Evolutionary conservation across 2,888 invertebrate species (phyloP).

Genomic region (Ypsolopha sequella): DNA sequence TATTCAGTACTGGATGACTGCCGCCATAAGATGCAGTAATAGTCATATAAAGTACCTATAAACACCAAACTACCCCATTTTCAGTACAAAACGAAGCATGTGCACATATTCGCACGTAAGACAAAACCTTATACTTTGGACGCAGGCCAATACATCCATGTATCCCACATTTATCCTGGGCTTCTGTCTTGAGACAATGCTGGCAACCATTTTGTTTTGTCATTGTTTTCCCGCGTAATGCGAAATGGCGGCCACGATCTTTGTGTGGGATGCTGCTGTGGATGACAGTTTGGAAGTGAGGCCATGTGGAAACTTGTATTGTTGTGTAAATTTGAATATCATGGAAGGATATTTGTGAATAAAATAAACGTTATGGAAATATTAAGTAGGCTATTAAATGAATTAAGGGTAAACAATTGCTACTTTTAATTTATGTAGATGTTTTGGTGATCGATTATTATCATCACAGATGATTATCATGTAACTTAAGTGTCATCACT

Average conservation of each 20-base stretch:
- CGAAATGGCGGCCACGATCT: constrained; percentile 2
- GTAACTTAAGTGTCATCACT: too few relatives aligned
- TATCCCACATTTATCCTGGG: not conserved
- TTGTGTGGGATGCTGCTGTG: not conserved
- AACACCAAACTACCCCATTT: not conserved
- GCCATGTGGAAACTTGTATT: not conserved
- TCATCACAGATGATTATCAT: too few relatives aligned
- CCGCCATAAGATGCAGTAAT: not conserved
- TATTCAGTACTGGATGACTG: too few relatives aligned
- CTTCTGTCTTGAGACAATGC: constrained; percentile 8
- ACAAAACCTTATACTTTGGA: constrained; percentile 7
- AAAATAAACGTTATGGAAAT: too few relatives aligned
- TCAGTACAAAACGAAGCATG: not conserved
- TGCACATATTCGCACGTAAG: not conserved
- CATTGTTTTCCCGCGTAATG: constrained; percentile 5
- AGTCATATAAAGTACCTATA: not conserved
- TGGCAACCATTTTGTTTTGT: constrained; percentile 8
- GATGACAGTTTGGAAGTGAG: not conserved
- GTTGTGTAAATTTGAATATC: too few relatives aligned
- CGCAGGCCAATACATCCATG: constrained; percentile 6
- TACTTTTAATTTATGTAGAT: too few relatives aligned
- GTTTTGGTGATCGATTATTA: too few relatives aligned
- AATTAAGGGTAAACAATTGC: too few relatives aligned
- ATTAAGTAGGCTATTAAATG: too few relatives aligned
- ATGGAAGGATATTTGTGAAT: too few relatives aligned